Evolutionary conservation across 2,797 vertebrate genomes (phyloP), one percentile per base, ranked within the genome.

Genomic region (Ambastaia sidthimunki): DNA sequence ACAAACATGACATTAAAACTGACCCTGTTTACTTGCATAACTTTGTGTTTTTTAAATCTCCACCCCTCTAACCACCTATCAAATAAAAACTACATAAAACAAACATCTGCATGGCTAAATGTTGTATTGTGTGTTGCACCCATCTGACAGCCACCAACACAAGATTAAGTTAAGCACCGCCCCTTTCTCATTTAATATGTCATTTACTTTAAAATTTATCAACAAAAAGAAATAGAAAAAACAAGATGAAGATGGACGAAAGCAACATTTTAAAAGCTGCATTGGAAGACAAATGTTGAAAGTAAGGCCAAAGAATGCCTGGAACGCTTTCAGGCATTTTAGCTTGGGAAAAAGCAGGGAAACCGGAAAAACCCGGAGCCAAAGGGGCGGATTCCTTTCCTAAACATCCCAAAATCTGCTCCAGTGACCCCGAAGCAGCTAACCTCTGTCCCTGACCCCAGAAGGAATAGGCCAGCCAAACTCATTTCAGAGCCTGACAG

Each of bases 281-380:
- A 85, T 73, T 2, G 80, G 83, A 60, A 85, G 78, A 82, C 44
- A 84, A 82, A 85, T 59, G 82, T 21, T 80, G 67, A 81, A 80
- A 88, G 68, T 7, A 54, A 88, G 85, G 89, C 90, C 89, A 88
- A 90, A 88, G 87, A 90, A 91, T 90, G 82, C 81, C 67, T 5
- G 66, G 86, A 89, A 89, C 88, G 57, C 71, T 80, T 81, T 82
- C 77, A 78, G 37, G 59, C 67, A 37, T 34, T 60, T 85, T n/a
- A 37, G 74, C 81, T 69, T 83, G 59, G 41, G 28, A 28, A 28
- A 84, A 85, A 82, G 86, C 63, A 83, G 69, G 85, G 83, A 23
- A 76, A 84, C 63, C 82, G 74, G 80, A 86, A 85, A 78, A 88
- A 81, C 76, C 76, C 1, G n/a, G 76, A 89, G 88, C 85, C 86